These are phyloP conservation scores for Rhynchophorus ferrugineus DNA, from an alignment of 1,140 invertebrate species.

Conservation along the genomic window DNA sequence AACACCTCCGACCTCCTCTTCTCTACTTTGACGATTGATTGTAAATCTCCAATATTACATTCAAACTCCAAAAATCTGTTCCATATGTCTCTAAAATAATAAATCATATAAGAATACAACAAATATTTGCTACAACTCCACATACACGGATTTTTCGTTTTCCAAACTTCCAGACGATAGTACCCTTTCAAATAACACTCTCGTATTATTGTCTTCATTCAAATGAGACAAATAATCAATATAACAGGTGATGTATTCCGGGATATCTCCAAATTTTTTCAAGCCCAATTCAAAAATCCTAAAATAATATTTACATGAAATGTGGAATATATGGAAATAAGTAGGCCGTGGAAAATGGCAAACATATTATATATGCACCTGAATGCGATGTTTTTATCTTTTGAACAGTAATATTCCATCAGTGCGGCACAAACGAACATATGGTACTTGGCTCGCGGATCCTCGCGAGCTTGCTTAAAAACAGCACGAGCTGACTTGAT, in stretches of 20 bases:
- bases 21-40: constrained; percentile 97
- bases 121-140: constrained; percentile 43
- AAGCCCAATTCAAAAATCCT: constrained; percentile 96
- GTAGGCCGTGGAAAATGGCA: neutral
- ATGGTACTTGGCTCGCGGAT: constrained; percentile 78
- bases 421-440: constrained; percentile 93
- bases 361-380: constrained; percentile 10
- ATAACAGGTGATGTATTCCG: constrained; percentile 92
- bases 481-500: constrained; percentile 92
- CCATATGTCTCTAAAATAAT: constrained; percentile 83
- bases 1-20: constrained; percentile 83
- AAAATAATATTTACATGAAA: no score
- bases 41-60: constrained; percentile 94
- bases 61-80: constrained; percentile 97
- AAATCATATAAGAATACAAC: neutral
- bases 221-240: constrained; percentile 97
- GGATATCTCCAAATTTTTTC: constrained; percentile 91
- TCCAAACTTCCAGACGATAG: constrained; percentile 88
- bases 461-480: constrained; percentile 93
- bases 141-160: constrained; percentile 87
- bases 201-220: constrained; percentile 99
- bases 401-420: constrained; percentile 99
- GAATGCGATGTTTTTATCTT: constrained; percentile 97
- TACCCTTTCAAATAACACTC: constrained; percentile 95
- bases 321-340: no score